Evolutionary conservation across 2,888 invertebrate species (phyloP), one percentile per base, ranked within the genome.

Genomic region (Ctena decussata): DNA sequence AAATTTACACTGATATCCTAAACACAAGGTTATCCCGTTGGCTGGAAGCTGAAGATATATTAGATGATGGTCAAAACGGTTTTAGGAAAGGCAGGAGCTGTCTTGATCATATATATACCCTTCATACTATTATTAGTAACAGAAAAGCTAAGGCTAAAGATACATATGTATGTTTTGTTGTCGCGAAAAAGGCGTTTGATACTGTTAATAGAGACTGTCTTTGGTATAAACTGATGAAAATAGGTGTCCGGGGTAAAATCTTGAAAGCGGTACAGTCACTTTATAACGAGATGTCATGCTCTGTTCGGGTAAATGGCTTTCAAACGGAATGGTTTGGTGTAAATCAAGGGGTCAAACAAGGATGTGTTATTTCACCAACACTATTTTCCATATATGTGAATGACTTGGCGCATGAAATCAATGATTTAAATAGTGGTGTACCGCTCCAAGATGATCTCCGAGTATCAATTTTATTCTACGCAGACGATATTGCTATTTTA

Each of bases 121-220:
- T 85, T 6, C 73, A 78, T 44, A 53, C 77, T 21, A 65, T 82
- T n/a, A 21, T 80, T 39, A 82, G 76, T 32, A 78, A 78, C 44
- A 49, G 76, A 27, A 78, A 73, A 35, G 27, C 57, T 12, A n/a
- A 74, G 27, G 79, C 37, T 11, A 49, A 74, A 65, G 74, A 81
- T 37, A 75, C 82, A 0, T 82, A n/a, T 76, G 82, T 57, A 12
- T 80, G 85, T 30, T 85, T 80, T 32, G 60, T 85, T 18, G 85
- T 82, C 53, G 24, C 46, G n/a, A 30, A 39, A 1, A 86, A 86
- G 75, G 82, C 77, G 21, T 80, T 85, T 39, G 76, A 82, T 70
- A 75, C 49, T 6, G 80, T 82, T 12, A n/a, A 85, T 39, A 35
- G 71, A 18, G 44, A 72, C 15, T 76, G 70, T 46, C 32, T 85